Percentiles rank a stretch among this genome's conserved stretches.
phyloP scores from a whole-genome alignment of 2,888 invertebrate genomes.

The Vanessa cardui region DNA sequence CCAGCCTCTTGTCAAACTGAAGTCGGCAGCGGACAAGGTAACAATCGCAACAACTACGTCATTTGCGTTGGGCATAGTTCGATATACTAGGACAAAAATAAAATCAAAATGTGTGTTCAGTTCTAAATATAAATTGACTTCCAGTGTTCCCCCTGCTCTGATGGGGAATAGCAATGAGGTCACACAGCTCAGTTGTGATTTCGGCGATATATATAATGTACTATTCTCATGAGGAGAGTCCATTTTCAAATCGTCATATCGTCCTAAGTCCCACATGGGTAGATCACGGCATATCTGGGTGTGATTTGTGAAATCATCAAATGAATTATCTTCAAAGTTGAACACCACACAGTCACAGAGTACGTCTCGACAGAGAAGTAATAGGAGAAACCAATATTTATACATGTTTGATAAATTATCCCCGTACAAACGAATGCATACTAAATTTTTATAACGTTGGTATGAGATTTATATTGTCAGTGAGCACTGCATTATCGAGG shows the following conservation, averaged over 20 bases:
- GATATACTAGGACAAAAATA: slow-evolving; percentile 45
- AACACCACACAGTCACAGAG: slow-evolving; percentile 50
- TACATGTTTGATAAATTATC: neutral
- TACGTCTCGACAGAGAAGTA: slow-evolving; percentile 28
- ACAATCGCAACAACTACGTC: slow-evolving; percentile 23
- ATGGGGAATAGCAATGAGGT: slow-evolving; percentile 52
- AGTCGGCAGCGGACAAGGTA: slow-evolving; percentile 15
- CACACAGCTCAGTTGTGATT: slow-evolving; percentile 49
- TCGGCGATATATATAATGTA: slow-evolving; percentile 49
- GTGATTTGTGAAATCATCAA: slow-evolving; percentile 32
- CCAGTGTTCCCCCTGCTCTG: slow-evolving; percentile 48
- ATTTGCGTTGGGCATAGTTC: slow-evolving; percentile 30
- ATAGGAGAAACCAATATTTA: slow-evolving; percentile 12
- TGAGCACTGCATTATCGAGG: slow-evolving; percentile 42
- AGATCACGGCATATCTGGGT: slow-evolving; percentile 46
- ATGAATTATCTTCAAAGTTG: slow-evolving; percentile 54
- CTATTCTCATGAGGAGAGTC: slow-evolving; percentile 47
- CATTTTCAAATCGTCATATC: slow-evolving; percentile 47
- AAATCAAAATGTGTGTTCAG: slow-evolving; percentile 42
- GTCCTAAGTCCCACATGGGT: slow-evolving; percentile 50
- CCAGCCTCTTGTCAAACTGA: slow-evolving; percentile 46
- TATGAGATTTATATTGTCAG: slow-evolving; percentile 42
- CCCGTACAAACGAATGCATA: slow-evolving; percentile 22
- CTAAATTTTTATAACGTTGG: slow-evolving; percentile 40
- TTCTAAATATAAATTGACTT: slow-evolving; percentile 52